Conservation (phyloP, 1,140 invertebrate species). For the Cyclina sinensis region DNA sequence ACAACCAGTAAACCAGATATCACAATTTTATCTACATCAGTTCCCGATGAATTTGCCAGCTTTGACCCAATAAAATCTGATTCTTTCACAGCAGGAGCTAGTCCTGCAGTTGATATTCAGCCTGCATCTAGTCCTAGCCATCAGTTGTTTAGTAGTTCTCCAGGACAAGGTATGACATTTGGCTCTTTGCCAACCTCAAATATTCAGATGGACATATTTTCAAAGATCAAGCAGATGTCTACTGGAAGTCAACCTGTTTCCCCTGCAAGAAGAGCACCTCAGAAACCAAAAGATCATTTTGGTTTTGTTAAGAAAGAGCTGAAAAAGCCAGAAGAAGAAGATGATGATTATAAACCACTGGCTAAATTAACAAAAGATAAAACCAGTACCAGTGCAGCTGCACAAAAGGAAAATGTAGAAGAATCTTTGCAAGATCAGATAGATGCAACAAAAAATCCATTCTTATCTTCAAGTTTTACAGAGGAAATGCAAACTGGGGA, state of each 20-base stretch:
- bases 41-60: slow-evolving; percentile 56
- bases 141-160: not conserved
- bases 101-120: not conserved
- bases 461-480: slow-evolving; percentile 56
- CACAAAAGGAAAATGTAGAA: not conserved
- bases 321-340: slow-evolving; percentile 29
- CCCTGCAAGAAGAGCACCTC: slow-evolving; percentile 31
- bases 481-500: slow-evolving; percentile 23
- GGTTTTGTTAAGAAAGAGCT: slow-evolving; percentile 56
- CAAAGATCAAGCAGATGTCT: slow-evolving; percentile 59
- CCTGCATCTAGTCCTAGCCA: not conserved
- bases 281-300: slow-evolving; percentile 60
- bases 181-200: slow-evolving; percentile 27
- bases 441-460: slow-evolving; percentile 61
- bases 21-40: slow-evolving; percentile 27
- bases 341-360: slow-evolving; percentile 52
- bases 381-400: not conserved
- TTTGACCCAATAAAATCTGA: slow-evolving; percentile 66
- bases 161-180: not conserved
- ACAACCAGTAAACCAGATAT: not conserved
- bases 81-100: not conserved
- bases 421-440: not conserved
- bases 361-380: slow-evolving; percentile 14
- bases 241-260: slow-evolving; percentile 31
- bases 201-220: slow-evolving; percentile 59